phyloP scores from a whole-genome alignment of 2,888 invertebrate genomes.

The Cenopis cana region DNA sequence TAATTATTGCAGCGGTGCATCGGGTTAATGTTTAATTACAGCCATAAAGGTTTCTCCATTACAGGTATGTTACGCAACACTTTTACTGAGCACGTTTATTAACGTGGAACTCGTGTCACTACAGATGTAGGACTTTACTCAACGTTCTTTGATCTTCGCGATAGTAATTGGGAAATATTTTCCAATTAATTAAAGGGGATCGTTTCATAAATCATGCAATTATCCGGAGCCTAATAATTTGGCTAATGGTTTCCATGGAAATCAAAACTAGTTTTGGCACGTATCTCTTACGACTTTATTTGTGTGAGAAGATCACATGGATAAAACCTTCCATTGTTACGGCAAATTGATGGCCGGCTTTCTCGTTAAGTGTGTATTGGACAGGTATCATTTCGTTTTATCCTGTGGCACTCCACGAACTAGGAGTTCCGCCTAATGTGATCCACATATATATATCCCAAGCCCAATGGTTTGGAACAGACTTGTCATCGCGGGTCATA shows the following conservation, averaged over 20 bases:
- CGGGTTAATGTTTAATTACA: slow-evolving; percentile 72
- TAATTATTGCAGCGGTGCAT: slow-evolving; percentile 69
- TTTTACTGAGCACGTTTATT: slow-evolving; percentile 23
- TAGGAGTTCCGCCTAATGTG: background rate
- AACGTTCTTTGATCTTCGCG: background rate
- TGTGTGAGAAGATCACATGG: background rate
- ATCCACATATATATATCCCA: background rate
- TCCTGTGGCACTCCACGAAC: background rate
- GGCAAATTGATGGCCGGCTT: background rate
- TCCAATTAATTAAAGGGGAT: no score
- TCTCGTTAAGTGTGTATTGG: background rate
- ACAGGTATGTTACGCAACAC: slow-evolving; percentile 40
- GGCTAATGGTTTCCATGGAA: slow-evolving; percentile 6
- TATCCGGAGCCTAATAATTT: background rate
- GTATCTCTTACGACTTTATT: slow-evolving; percentile 9
- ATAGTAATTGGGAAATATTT: slow-evolving; percentile 1
- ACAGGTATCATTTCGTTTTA: background rate
- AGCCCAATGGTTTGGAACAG: slow-evolving; percentile 27
- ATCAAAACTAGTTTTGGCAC: background rate
- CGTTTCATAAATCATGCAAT: background rate
- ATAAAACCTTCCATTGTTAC: background rate
- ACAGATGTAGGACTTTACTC: background rate
- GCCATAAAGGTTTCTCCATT: slow-evolving; percentile 41
- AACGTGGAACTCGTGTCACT: slow-evolving; percentile 10
- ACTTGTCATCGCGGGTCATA: slow-evolving; percentile 14